These are phyloP conservation scores for Glomeris maerens DNA, from an alignment of 1,140 invertebrate genomes.

Conservation along the genomic window DNA sequence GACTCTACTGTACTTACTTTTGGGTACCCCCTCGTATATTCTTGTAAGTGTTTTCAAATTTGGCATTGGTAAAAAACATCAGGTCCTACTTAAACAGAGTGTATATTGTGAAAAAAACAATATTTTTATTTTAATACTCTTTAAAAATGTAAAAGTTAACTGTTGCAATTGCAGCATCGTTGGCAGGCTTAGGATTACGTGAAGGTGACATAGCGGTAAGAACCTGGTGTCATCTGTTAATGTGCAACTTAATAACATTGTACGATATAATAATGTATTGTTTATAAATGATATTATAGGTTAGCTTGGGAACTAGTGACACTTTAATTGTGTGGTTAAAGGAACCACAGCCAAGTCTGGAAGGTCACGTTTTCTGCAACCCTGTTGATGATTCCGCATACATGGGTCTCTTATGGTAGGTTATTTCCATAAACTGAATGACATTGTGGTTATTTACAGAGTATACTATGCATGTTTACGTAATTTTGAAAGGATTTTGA, in stretches of 20 bases:
- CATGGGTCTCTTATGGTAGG: conserved; percentile 78
- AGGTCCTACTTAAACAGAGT: too few species aligned
- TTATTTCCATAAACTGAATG: not conserved
- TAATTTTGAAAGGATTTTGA: too few species aligned
- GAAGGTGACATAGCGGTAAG: conserved; percentile 64
- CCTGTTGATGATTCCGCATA: conserved; percentile 57
- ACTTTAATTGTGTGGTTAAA: conserved; percentile 68
- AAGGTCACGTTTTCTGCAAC: conserved; percentile 77
- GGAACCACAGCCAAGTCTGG: conserved; percentile 42
- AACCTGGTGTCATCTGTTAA: not conserved
- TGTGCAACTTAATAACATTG: conserved; percentile 3
- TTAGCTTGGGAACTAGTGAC: conserved; percentile 82
- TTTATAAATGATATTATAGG: conserved; percentile 17
- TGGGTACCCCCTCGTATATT: not conserved
- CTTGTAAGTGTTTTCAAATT: too few species aligned
- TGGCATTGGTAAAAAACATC: too few species aligned
- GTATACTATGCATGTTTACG: conserved; percentile 2
- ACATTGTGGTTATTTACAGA: not conserved
- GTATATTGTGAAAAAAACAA: conserved; percentile 5
- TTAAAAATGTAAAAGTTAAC: conserved; percentile 14
- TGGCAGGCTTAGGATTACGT: conserved; percentile 60
- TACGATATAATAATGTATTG: too few species aligned
- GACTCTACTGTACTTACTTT: not conserved
- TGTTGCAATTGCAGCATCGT: too few species aligned
- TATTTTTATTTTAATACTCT: conserved; percentile 1